Percentiles rank a stretch among this genome's conserved stretches.
Conservation (phyloP, 2,113 vertebrate genomes). For the Andinoacara biseriatus region DNA sequence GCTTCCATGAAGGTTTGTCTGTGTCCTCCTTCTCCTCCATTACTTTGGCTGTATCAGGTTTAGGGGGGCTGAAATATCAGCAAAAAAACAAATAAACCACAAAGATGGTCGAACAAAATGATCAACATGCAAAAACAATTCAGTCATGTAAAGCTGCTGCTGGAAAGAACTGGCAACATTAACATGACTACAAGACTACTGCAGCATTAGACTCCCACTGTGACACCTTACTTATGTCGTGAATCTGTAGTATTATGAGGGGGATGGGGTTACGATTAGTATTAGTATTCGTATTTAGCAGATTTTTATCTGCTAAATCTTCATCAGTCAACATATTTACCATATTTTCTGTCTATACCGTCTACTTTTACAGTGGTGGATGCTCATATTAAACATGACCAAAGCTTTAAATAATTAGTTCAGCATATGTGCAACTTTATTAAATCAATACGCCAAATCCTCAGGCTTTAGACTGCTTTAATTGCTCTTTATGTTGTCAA, state of each 20-base stretch:
- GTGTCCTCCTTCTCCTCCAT: slow-evolving; percentile 38
- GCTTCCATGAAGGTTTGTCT: slow-evolving; percentile 19
- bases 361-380: too few relatives aligned
- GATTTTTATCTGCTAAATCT: neutral
- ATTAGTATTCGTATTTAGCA: neutral
- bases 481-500: too few relatives aligned
- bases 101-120: neutral
- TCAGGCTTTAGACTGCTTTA: too few relatives aligned
- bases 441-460: too few relatives aligned
- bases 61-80: slow-evolving; percentile 33
- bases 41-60: neutral
- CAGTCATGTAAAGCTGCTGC: neutral
- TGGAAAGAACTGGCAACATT: neutral
- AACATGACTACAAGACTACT: neutral
- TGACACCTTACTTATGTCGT: neutral
- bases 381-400: too few relatives aligned
- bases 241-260: neutral
- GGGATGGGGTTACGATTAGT: neutral
- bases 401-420: too few relatives aligned
- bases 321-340: too few relatives aligned
- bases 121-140: neutral
- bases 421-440: too few relatives aligned
- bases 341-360: too few relatives aligned
- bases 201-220: neutral
- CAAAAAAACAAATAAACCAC: neutral